Evolutionary conservation across 2,888 invertebrate species (phyloP), one percentile per base, ranked within the genome.

Genomic region (Drosophila fungiperda): DNA sequence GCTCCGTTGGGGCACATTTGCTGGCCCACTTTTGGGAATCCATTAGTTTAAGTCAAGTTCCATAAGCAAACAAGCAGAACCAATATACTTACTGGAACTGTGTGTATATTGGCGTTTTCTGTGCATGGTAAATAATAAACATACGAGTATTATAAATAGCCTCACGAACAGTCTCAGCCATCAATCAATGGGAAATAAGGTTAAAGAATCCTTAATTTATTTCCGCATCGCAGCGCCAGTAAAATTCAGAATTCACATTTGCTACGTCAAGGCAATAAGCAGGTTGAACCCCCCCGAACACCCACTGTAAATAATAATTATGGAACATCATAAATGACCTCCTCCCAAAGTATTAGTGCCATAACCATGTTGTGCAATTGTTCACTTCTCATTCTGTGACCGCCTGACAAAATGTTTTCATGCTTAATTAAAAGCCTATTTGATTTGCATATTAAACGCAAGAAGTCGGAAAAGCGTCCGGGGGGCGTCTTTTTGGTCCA

Each of bases 31-130:
- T 59, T 66, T 7, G 59, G 71, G 69, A 52, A 62, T 84, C 85
- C 85, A 85, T 85, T 90, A 90, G 89, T 90, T 88, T 63, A 78
- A 78, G 81, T 80, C 90, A 88, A 88, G 80, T 76, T 85, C 82
- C 83, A 74, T 74, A 73, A 73, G 73, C 85, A 84, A 89, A 82
- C 86, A 74, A 26, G 70, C 69, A 71, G 73, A 80, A 61, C 78
- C 88, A 89, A 85, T 85, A 83, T 76, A 67, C 79, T 70, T 66
- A 68, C 69, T 49, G 58, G 35, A 23, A 50, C 38, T 54, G 53
- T 38, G 53, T 38, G 72, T 57, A 75, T 54, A 67, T 80, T 71
- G 83, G 74, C 79, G 79, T 82, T 20, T 76, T 65, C 65, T 70
- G 57, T 61, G 71, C 68, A 74, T 61, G 69, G 80, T 76, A 87